A percentile compares a stretch with the other conserved stretches of the same genome.
Evolutionary conservation across 2,113 vertebrate genomes (phyloP).

Genomic region (Urocitellus parryii): DNA sequence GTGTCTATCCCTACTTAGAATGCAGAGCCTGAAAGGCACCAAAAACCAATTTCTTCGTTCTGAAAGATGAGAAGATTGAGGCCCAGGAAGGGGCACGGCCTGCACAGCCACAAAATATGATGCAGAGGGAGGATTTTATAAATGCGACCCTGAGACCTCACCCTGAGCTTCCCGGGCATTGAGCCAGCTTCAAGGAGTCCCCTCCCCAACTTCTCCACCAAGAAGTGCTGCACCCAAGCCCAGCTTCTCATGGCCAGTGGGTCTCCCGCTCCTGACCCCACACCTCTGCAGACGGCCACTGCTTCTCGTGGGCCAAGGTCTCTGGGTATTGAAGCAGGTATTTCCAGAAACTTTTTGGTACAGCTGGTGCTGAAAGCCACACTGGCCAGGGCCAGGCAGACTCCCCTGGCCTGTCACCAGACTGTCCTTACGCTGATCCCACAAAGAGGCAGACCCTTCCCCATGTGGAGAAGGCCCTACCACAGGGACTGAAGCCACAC

Average conservation of each 20-base stretch:
- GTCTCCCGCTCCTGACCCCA: not conserved
- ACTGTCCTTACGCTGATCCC: not conserved
- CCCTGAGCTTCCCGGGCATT: not conserved
- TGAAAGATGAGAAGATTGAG: not conserved
- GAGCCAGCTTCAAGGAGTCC: not conserved
- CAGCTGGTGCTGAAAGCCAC: not conserved
- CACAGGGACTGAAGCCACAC: fast-evolving
- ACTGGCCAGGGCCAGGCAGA: not conserved
- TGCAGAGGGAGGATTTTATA: not conserved
- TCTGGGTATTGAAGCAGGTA: not conserved
- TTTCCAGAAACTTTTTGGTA: not conserved
- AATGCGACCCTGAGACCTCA: not conserved
- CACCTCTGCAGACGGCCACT: not conserved
- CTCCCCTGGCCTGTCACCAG: not conserved
- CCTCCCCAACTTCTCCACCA: not conserved
- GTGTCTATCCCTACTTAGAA: not conserved
- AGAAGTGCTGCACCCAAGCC: not conserved
- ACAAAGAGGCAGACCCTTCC: not conserved
- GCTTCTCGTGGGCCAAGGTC: not conserved
- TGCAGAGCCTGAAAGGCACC: not conserved
- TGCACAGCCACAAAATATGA: not conserved
- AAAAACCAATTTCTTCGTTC: not conserved
- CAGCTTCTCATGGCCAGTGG: not conserved
- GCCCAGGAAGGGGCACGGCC: not conserved
- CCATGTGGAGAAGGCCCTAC: not conserved